Evolutionary conservation across 2,113 vertebrate species (phyloP), one percentile per base, ranked within the genome.

Genomic region (Chauna torquata): DNA sequence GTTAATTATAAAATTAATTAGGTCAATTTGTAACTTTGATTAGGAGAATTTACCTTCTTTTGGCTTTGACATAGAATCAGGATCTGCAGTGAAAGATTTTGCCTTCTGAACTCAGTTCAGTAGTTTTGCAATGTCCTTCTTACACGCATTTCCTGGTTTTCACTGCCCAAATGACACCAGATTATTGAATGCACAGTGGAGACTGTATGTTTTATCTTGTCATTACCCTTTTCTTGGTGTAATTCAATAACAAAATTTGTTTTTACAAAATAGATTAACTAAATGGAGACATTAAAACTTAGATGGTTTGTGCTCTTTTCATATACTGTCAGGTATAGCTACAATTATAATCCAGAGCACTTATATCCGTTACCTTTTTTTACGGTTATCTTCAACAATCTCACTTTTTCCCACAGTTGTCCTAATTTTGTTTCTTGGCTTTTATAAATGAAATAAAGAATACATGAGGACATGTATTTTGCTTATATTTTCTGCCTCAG

Each of bases 1-100:
- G 90, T 97, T 97, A 97, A 98, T 96, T 97, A 77, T 94, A 92
- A 98, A 97, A 98, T 96, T 95, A 97, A 97, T 98, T 97, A 97
- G 85, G 72, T 93, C 40, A 61, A 68, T 97, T 97, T 97, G 68
- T 95, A 97, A 91, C 64, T 94, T 94, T 96, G 82, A 96, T 97
- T 94, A 90, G 78, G 82, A 95, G 92, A 97, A 92, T 92, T 88
- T 95, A 91, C 50, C 81, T 81, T 84, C 22, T 88, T 92, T 92
- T 9, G 15, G n/a, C 34, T 86, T 94, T 87, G 79, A 78, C 36
- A 86, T 19, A 88, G 86, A 92, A 58, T 68, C 49, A 64, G 40
- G 36, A 92, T 88, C 85, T 90, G 49, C 59, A 95, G 36, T 52
- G 76, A 91, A 90, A 82, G 44, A 38, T 55, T 94, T 57, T 66